These are phyloP conservation scores for Andricus grossulariae DNA, from an alignment of 1,140 invertebrate species.

Conservation along the genomic window DNA sequence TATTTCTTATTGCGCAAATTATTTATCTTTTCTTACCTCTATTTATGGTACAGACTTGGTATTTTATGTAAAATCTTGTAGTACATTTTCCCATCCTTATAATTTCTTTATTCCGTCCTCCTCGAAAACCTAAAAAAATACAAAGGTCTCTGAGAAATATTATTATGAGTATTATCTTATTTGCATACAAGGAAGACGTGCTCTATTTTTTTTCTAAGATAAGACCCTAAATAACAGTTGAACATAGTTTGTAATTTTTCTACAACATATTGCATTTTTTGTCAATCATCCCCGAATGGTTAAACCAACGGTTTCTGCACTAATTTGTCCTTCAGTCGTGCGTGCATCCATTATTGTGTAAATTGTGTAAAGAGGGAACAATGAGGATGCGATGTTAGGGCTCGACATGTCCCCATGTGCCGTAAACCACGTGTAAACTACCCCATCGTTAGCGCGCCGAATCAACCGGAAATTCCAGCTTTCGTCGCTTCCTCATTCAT, in stretches of 20 bases:
- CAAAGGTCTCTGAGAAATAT: too few species aligned
- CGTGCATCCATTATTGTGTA: slow-evolving; percentile 74
- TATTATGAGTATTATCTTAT: too few species aligned
- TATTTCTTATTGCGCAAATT: too few species aligned
- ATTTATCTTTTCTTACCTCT: too few species aligned
- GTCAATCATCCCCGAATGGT: slow-evolving; percentile 7
- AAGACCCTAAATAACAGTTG: not conserved
- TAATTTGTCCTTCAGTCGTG: slow-evolving; percentile 69
- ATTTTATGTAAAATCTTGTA: too few species aligned
- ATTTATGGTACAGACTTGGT: too few species aligned
- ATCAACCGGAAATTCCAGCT: slow-evolving; percentile 77
- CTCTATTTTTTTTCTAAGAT: too few species aligned
- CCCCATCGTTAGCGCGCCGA: slow-evolving; percentile 75
- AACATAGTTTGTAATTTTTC: not conserved
- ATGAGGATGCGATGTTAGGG: slow-evolving; percentile 50
- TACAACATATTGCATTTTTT: not conserved
- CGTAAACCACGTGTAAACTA: slow-evolving; percentile 59
- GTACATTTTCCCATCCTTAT: too few species aligned
- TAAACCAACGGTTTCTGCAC: slow-evolving; percentile 63
- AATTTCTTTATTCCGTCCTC: too few species aligned
- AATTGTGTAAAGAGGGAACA: slow-evolving; percentile 68
- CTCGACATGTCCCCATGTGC: slow-evolving; percentile 55
- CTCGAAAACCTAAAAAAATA: too few species aligned
- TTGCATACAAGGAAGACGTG: too few species aligned
- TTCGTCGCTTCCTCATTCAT: slow-evolving; percentile 71